Percentiles rank a stretch among this genome's conserved stretches.
phyloP scores from a whole-genome alignment of 53 echinoderm and acorn worm genomes.

The Holothuria leucospilota region DNA sequence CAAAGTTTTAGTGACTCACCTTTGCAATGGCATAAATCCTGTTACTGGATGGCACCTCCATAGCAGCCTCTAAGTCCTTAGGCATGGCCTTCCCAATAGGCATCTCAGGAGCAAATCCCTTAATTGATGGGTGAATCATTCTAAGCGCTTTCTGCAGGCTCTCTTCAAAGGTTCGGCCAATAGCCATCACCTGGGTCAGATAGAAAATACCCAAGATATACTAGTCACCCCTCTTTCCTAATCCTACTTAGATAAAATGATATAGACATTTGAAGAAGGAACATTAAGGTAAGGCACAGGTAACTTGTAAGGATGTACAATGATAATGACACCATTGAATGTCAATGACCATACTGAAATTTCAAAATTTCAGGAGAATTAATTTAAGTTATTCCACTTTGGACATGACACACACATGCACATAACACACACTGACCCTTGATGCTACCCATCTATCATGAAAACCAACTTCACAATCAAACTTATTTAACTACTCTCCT shows the following conservation, averaged over 20 bases:
- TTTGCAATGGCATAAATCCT: constrained; percentile 89
- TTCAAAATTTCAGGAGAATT: too few relatives aligned
- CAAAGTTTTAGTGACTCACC: too few relatives aligned
- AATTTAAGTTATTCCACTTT: too few relatives aligned
- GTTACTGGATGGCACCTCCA: constrained; percentile 82
- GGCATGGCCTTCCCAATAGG: constrained; percentile 82
- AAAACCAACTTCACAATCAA: too few relatives aligned
- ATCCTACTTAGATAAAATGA: neutral
- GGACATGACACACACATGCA: too few relatives aligned
- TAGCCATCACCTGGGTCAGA: constrained; percentile 85
- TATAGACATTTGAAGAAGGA: neutral
- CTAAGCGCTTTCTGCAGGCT: constrained; percentile 97
- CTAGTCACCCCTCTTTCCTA: neutral
- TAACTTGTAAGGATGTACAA: too few relatives aligned
- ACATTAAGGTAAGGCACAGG: neutral
- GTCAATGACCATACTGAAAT: too few relatives aligned
- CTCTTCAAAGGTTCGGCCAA: constrained; percentile 96
- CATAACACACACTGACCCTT: too few relatives aligned
- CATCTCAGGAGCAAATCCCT: constrained; percentile 86
- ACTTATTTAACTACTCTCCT: too few relatives aligned
- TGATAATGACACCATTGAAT: too few relatives aligned
- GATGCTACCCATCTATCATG: too few relatives aligned
- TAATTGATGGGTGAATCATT: constrained; percentile 98
- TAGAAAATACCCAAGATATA: neutral
- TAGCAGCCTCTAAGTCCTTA: constrained; percentile 68